Percentiles rank a stretch among this genome's conserved stretches.
Evolutionary conservation across 2,888 invertebrate species (phyloP).

Genomic region (Arge pagana): DNA sequence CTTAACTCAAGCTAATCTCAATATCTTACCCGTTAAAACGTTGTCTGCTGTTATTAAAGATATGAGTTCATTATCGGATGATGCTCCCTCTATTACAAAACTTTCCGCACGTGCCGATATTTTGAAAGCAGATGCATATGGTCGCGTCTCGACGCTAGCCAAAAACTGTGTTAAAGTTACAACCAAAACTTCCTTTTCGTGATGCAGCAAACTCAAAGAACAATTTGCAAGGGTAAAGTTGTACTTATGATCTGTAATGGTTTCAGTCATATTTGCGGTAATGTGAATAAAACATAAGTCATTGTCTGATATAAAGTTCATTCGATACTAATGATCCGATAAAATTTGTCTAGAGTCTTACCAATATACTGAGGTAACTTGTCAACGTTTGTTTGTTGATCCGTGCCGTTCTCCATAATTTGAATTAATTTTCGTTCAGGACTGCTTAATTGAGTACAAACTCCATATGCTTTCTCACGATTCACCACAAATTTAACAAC

Average conservation of each 20-base stretch:
- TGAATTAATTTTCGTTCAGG: conserved; percentile 67
- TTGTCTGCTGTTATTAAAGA: conserved; percentile 71
- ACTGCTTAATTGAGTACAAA: conserved; percentile 68
- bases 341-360: conserved; percentile 35
- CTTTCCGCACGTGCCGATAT: conserved; percentile 75
- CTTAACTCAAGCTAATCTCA: neutral
- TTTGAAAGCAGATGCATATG: conserved; percentile 71
- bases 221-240: conserved; percentile 77
- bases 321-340: neutral
- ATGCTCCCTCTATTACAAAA: conserved; percentile 75
- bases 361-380: conserved; percentile 67
- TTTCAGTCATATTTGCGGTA: neutral
- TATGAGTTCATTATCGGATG: conserved; percentile 73
- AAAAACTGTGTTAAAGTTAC: conserved; percentile 75
- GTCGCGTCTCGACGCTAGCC: conserved; percentile 70
- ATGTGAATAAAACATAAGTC: conserved; percentile 5
- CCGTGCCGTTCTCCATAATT: conserved; percentile 68
- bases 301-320: neutral
- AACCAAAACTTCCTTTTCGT: conserved; percentile 72
- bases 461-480: conserved; percentile 61
- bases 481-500: conserved; percentile 61
- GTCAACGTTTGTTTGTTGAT: conserved; percentile 56
- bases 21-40: conserved; percentile 53
- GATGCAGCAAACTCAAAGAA: conserved; percentile 70
- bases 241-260: conserved; percentile 72